Evolutionary conservation across 2,888 invertebrate species (phyloP).

Genomic region (Myopa testacea): DNA sequence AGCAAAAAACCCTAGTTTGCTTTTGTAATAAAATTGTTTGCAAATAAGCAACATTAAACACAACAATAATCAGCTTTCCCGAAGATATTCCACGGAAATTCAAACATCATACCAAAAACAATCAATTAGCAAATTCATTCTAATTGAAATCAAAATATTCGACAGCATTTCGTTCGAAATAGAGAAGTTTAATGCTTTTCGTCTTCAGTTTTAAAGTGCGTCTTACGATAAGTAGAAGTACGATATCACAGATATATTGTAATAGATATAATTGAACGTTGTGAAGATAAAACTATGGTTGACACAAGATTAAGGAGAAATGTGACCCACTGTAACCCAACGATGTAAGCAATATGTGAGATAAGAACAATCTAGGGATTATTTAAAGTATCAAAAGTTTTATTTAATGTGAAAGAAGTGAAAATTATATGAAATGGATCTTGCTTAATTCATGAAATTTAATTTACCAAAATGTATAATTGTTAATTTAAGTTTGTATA

Average conservation of each 20-base stretch:
- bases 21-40: no score
- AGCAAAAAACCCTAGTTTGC: no score
- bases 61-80: no score
- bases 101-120: neutral
- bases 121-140: constrained; percentile 48
- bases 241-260: constrained; percentile 22
- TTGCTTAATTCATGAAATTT: no score
- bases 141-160: constrained; percentile 52
- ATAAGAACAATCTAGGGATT: neutral
- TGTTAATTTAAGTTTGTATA: no score
- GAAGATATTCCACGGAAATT: neutral
- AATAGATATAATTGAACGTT: constrained; percentile 26
- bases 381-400: no score
- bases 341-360: constrained; percentile 55
- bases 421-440: no score
- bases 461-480: no score
- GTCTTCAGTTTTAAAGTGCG: constrained; percentile 5
- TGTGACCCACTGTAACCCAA: constrained; percentile 56
- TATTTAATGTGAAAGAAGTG: no score
- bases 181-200: neutral
- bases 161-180: constrained; percentile 38
- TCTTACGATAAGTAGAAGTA: neutral
- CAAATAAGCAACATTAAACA: no score
- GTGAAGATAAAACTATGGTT: constrained; percentile 51
- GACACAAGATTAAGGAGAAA: constrained; percentile 60